phyloP scores from a whole-genome alignment of 2,797 vertebrate genomes.

The Heteromormyrus szaboi region DNA sequence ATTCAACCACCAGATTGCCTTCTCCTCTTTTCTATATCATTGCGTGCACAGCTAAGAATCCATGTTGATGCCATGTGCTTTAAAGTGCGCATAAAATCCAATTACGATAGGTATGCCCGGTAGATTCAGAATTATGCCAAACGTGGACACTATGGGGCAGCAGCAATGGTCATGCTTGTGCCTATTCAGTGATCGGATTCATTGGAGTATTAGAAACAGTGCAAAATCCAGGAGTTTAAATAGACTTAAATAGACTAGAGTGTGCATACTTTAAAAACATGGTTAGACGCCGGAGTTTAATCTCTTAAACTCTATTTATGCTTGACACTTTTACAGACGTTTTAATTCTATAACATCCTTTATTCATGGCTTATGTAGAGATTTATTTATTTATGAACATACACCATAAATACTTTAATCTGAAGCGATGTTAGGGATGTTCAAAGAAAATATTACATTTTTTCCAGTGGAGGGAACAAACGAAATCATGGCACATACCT shows the following conservation, averaged over 20 bases:
- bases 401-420: not conserved
- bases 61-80: conserved; percentile 3
- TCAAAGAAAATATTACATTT: conserved; percentile 11
- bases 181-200: not conserved
- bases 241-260: not conserved
- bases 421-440: conserved; percentile 8
- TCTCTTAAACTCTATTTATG: conserved; percentile 9
- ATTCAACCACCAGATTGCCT: not conserved
- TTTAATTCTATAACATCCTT: conserved; percentile 10
- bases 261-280: not conserved
- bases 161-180: not conserved
- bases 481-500: conserved; percentile 18
- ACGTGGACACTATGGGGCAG: not conserved
- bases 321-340: not conserved
- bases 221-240: not conserved
- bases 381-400: conserved; percentile 4
- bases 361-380: conserved; percentile 8
- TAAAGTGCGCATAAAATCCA: not conserved
- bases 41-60: not conserved
- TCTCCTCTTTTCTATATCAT: not conserved
- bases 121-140: not conserved
- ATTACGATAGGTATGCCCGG: not conserved
- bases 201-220: not conserved
- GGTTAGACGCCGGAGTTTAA: not conserved
- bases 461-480: not conserved